A percentile compares a stretch with the other conserved stretches of the same genome.
Conservation (phyloP, 2,888 invertebrate species). For the Ctenicera cuprea region DNA sequence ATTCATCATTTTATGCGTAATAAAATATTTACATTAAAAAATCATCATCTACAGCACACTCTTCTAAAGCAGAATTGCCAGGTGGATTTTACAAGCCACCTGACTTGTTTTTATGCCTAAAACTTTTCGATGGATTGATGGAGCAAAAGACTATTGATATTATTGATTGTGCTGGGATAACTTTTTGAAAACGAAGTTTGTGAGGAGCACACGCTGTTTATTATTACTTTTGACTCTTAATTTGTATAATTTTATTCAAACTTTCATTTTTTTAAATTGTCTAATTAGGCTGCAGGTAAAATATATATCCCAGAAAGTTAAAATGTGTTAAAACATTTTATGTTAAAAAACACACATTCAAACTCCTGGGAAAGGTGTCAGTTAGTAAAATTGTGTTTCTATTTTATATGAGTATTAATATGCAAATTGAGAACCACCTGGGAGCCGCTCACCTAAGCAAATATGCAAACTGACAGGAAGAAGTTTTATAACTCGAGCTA, state of each 20-base stretch:
- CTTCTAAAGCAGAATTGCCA: conserved; percentile 7
- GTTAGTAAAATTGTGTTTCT: conserved; percentile 35
- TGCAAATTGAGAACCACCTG: conserved; percentile 50
- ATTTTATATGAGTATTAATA: conserved; percentile 43
- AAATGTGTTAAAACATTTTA: conserved; percentile 16
- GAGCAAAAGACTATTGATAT: neutral
- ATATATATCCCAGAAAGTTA: neutral
- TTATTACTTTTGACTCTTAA: neutral
- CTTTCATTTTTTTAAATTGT: neutral
- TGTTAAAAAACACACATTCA: neutral
- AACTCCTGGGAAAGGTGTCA: conserved; percentile 28
- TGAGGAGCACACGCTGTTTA: neutral
- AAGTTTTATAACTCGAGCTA: conserved; percentile 25
- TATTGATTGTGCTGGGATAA: neutral
- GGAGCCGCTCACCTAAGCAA: conserved; percentile 41
- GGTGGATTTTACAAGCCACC: conserved; percentile 7
- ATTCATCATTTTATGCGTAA: conserved; percentile 11
- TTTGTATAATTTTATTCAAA: neutral
- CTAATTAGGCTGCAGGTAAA: neutral
- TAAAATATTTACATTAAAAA: conserved; percentile 21
- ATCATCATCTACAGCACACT: conserved; percentile 17
- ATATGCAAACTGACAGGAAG: conserved; percentile 40
- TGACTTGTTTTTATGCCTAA: conserved; percentile 11
- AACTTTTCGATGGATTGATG: neutral
- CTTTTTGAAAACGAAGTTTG: neutral